These are phyloP conservation scores for Zaprionus nigranus DNA, from an alignment of 1,140 invertebrate species.

Conservation along the genomic window DNA sequence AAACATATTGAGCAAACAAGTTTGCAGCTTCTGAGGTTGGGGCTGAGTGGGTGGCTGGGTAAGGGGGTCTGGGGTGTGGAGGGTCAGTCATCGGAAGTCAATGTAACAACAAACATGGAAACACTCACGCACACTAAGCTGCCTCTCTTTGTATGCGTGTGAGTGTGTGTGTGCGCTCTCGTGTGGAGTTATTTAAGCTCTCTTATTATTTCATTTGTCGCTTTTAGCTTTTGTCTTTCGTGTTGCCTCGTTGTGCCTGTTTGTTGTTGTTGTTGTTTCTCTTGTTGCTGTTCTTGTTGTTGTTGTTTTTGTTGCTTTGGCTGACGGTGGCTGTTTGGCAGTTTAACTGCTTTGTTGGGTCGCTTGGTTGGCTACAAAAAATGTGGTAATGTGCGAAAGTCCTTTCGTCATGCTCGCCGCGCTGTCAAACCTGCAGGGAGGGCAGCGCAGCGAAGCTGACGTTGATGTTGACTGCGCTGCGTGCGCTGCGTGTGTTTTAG, in stretches of 20 bases:
- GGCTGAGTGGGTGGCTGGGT: conserved; percentile 43
- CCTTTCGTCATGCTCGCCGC: conserved; percentile 79
- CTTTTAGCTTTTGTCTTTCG: conserved; percentile 83
- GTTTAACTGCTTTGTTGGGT: conserved; percentile 51
- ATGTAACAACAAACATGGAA: conserved; percentile 83
- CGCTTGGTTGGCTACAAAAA: conserved; percentile 51
- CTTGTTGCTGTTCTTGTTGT: conserved; percentile 22
- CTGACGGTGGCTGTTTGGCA: conserved; percentile 65
- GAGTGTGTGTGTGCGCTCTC: conserved; percentile 46
- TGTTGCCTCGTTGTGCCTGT: conserved; percentile 54
- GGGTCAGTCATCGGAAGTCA: conserved; percentile 79
- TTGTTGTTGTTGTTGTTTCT: conserved; percentile 38
- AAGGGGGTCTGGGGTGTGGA: conserved; percentile 21
- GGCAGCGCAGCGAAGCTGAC: conserved; percentile 17
- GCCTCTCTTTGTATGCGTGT: background rate
- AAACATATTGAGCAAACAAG: conserved; percentile 83
- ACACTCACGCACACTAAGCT: conserved; percentile 42
- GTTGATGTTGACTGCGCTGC: conserved; percentile 31
- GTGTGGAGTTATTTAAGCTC: conserved; percentile 83
- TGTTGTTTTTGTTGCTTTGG: conserved; percentile 38
- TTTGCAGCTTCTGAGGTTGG: conserved; percentile 76
- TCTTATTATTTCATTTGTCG: conserved; percentile 83
- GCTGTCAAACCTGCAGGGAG: conserved; percentile 50
- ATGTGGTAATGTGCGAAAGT: conserved; percentile 83
- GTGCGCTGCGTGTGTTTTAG: conserved; percentile 42